Conservation (phyloP, 2,888 invertebrate species). For the Andrena dorsata region DNA sequence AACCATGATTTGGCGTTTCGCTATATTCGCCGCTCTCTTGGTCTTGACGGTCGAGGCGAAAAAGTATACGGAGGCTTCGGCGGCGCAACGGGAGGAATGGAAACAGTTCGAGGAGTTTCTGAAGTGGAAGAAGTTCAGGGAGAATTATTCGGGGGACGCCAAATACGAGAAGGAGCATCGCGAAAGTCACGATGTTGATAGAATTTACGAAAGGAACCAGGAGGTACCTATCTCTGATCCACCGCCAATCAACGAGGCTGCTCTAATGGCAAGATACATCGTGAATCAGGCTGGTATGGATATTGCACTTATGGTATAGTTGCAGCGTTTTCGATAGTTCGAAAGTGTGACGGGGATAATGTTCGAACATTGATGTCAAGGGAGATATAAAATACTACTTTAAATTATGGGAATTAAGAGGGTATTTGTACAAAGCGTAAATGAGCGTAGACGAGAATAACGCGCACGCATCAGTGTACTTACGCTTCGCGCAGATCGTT, state of each 20-base stretch:
- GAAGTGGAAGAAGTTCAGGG: slow-evolving; percentile 61
- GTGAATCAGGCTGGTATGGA: slow-evolving; percentile 89
- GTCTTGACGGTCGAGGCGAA: slow-evolving; percentile 52
- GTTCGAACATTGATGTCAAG: too few species aligned
- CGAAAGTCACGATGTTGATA: slow-evolving; percentile 23
- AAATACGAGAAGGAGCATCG: slow-evolving; percentile 22
- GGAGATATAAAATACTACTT: background rate
- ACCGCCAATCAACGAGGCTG: slow-evolving; percentile 88
- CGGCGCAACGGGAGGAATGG: slow-evolving; percentile 53
- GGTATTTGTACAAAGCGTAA: background rate
- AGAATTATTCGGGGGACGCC: background rate
- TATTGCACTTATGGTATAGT: background rate
- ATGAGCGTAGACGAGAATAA: background rate
- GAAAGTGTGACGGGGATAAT: too few species aligned
- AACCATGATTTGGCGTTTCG: slow-evolving; percentile 53
- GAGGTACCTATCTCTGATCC: slow-evolving; percentile 81
- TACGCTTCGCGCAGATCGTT: slow-evolving; percentile 5
- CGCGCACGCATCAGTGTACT: background rate
- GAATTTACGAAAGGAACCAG: slow-evolving; percentile 5
- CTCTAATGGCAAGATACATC: slow-evolving; percentile 90
- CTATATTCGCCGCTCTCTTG: slow-evolving; percentile 41
- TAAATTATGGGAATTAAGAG: slow-evolving; percentile 3
- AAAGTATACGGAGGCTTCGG: slow-evolving; percentile 32
- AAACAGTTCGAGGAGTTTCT: slow-evolving; percentile 67
- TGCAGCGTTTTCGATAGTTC: background rate